These are phyloP conservation scores for Cottus gobio DNA, from an alignment of 2,113 vertebrate species.

Conservation along the genomic window DNA sequence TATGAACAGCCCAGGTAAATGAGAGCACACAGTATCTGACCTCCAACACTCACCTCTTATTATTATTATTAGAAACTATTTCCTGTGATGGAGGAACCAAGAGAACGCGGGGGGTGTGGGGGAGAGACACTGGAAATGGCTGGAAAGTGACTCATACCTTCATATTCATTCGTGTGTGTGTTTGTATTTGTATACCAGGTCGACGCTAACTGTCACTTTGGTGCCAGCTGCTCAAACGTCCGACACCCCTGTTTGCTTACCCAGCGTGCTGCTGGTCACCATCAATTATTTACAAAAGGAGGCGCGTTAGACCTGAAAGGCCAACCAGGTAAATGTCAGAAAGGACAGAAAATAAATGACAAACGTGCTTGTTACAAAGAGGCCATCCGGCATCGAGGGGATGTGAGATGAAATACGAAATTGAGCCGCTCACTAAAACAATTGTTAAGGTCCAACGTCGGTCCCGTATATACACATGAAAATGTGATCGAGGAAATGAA, in stretches of 20 bases:
- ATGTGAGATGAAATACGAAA: constrained; percentile 58
- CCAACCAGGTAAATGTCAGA: constrained; percentile 78
- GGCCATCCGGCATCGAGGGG: constrained; percentile 22
- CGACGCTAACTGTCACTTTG: constrained; percentile 41
- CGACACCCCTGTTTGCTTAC: constrained; percentile 35
- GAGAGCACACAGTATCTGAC: constrained; percentile 32
- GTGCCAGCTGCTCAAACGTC: constrained; percentile 60
- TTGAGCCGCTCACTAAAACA: neutral
- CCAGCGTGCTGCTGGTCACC: constrained; percentile 52
- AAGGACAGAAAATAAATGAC: constrained; percentile 78
- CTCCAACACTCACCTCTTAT: constrained; percentile 45
- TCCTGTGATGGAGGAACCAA: constrained; percentile 56
- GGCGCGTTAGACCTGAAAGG: constrained; percentile 64
- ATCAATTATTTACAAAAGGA: constrained; percentile 78
- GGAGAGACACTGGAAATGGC: no score
- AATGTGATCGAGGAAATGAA: neutral
- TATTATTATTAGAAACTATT: constrained; percentile 71
- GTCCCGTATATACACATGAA: neutral
- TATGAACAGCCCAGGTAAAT: constrained; percentile 11
- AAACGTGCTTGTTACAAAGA: constrained; percentile 65
- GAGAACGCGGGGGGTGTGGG: no score
- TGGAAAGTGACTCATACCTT: constrained; percentile 64
- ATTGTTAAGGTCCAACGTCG: neutral
- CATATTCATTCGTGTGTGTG: constrained; percentile 15
- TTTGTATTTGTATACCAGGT: constrained; percentile 42